A percentile compares a stretch with the other conserved stretches of the same genome.
These are phyloP conservation scores for Aplochiton taeniatus DNA, from an alignment of 2,797 vertebrate genomes.

Conservation along the genomic window DNA sequence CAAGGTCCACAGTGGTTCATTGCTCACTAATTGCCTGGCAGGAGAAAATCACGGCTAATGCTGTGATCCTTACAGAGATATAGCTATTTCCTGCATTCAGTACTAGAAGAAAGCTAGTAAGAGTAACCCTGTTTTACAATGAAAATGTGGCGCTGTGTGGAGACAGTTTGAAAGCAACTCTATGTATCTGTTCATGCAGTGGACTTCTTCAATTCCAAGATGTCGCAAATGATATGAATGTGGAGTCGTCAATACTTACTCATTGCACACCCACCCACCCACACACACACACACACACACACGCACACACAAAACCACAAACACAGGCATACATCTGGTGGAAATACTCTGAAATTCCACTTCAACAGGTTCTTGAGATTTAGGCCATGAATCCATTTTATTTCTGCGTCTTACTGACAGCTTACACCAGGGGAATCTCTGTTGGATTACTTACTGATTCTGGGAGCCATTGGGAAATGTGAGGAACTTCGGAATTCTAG, in stretches of 20 bases:
- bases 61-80: not conserved
- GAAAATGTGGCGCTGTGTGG: not conserved
- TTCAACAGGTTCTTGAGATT: conserved; percentile 35
- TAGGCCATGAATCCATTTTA: conserved; percentile 27
- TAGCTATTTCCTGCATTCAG: too few relatives aligned
- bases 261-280: too few relatives aligned
- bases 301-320: conserved; percentile 29
- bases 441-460: conserved; percentile 41
- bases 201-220: too few relatives aligned
- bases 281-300: conserved; percentile 2
- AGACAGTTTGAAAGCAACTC: not conserved
- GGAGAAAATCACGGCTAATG: too few relatives aligned
- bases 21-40: not conserved
- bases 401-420: conserved; percentile 34
- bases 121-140: too few relatives aligned
- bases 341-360: conserved; percentile 33
- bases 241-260: too few relatives aligned
- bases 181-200: not conserved
- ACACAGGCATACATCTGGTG: conserved; percentile 21
- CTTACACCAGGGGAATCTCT: conserved; percentile 24
- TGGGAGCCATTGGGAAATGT: conserved; percentile 37
- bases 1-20: not conserved
- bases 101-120: too few relatives aligned
- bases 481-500: conserved; percentile 27
- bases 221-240: not conserved